Evolutionary conservation across 2,888 invertebrate species (phyloP).

Genomic region (Azorinus chamasolen): DNA sequence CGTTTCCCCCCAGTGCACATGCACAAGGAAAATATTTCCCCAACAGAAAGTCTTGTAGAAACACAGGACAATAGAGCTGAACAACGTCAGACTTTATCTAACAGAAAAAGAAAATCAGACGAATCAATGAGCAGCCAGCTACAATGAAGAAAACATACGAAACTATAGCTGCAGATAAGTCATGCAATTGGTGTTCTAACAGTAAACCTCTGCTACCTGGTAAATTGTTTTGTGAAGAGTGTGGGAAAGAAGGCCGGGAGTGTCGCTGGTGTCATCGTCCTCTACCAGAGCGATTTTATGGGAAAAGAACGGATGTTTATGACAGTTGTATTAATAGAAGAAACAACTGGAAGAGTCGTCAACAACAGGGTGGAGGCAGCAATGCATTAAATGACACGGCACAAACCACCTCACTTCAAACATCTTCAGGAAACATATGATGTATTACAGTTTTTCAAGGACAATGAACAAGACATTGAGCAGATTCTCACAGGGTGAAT

Average conservation of each 20-base stretch:
- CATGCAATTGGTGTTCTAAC: constrained; percentile 40
- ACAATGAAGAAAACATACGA: too few relatives aligned
- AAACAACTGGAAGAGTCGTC: constrained; percentile 4
- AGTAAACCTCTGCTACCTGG: constrained; percentile 29
- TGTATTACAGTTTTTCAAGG: background rate
- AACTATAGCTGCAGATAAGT: too few relatives aligned
- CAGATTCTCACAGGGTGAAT: constrained; percentile 6
- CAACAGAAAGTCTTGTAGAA: background rate
- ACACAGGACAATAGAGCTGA: background rate
- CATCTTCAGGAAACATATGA: too few relatives aligned
- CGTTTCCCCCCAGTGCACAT: too few relatives aligned
- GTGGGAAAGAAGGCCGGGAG: constrained; percentile 34
- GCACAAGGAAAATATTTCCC: constrained; percentile 19
- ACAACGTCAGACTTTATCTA: too few relatives aligned
- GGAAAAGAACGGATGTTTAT: constrained; percentile 35
- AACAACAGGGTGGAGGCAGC: constrained; percentile 7
- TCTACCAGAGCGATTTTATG: constrained; percentile 45
- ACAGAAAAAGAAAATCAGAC: too few relatives aligned
- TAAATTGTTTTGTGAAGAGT: constrained; percentile 33
- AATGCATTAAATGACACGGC: constrained; percentile 31
- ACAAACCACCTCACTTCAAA: too few relatives aligned
- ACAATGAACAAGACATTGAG: background rate
- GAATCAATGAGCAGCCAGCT: too few relatives aligned
- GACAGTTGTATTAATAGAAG: constrained; percentile 34
- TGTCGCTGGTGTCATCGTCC: constrained; percentile 50